Percentiles rank a stretch among this genome's conserved stretches.
Evolutionary conservation across 1,140 invertebrate genomes (phyloP).

Genomic region (Medauroidea extradentata): DNA sequence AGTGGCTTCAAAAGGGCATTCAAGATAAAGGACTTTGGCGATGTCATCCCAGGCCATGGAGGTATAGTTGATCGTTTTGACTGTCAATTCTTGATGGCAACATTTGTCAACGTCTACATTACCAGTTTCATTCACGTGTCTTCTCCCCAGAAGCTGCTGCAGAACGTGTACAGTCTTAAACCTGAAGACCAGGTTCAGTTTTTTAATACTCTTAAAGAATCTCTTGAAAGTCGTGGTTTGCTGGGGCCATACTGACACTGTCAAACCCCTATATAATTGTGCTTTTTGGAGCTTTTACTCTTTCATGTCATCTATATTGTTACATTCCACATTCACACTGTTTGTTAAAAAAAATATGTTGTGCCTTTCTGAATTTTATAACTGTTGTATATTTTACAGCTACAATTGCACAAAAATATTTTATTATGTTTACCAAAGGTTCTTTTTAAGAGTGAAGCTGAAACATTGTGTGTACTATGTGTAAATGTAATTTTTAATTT

Average conservation of each 20-base stretch:
- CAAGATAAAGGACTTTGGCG: slow-evolving; percentile 96
- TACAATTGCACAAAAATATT: no score
- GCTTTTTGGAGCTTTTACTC: not conserved
- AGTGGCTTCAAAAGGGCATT: slow-evolving; percentile 98
- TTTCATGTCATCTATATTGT: no score
- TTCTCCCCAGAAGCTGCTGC: slow-evolving; percentile 77
- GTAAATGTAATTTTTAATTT: no score
- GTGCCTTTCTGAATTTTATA: no score
- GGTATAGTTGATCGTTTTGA: slow-evolving; percentile 99
- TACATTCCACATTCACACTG: no score
- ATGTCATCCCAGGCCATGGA: slow-evolving; percentile 91
- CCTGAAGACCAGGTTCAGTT: slow-evolving; percentile 86
- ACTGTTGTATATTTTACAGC: no score
- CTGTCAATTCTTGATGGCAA: slow-evolving; percentile 98
- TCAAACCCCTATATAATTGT: no score
- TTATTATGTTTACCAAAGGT: no score
- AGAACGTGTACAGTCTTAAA: slow-evolving; percentile 79
- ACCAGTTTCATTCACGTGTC: slow-evolving; percentile 86
- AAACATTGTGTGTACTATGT: no score
- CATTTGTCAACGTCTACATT: slow-evolving; percentile 98
- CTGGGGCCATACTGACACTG: slow-evolving; percentile 41
- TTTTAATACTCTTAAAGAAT: slow-evolving; percentile 76
- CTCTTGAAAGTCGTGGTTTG: slow-evolving; percentile 67
- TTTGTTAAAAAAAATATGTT: no score
- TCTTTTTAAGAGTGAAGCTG: no score